A percentile compares a stretch with the other conserved stretches of the same genome.
Conservation (phyloP, 2,113 vertebrate genomes). For the Eidolon helvum region DNA sequence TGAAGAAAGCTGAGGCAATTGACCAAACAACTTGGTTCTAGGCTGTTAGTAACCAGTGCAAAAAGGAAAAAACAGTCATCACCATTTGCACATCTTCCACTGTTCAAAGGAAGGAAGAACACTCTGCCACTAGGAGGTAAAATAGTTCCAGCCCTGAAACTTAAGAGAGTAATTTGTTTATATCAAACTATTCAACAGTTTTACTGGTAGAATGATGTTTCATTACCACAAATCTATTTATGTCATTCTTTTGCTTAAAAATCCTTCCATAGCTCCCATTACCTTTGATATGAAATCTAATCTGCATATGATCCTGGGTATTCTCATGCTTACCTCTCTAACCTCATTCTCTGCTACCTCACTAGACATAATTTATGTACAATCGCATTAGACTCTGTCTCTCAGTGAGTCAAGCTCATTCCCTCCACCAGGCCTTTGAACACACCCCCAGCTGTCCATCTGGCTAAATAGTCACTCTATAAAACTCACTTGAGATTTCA, state of each 20-base stretch:
- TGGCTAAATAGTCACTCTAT: not conserved
- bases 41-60: not conserved
- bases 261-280: not conserved
- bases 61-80: not conserved
- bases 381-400: not conserved
- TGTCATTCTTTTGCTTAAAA: not conserved
- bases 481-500: not conserved
- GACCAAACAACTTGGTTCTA: not conserved
- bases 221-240: not conserved
- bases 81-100: not conserved
- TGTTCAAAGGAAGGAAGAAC: not conserved
- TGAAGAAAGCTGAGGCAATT: not conserved
- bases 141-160: not conserved
- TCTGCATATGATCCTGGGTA: not conserved
- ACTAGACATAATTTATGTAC: fast-evolving
- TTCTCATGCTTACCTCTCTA: not conserved
- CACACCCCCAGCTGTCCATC: not conserved
- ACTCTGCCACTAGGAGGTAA: not conserved
- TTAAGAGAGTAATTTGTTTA: not conserved
- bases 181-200: not conserved
- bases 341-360: not conserved
- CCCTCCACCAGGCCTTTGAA: not conserved
- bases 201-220: not conserved
- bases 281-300: not conserved
- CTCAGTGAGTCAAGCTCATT: not conserved